A percentile compares a stretch with the other conserved stretches of the same genome.
These are phyloP conservation scores for Ochropleura plecta DNA, from an alignment of 2,888 invertebrate species.

Conservation along the genomic window DNA sequence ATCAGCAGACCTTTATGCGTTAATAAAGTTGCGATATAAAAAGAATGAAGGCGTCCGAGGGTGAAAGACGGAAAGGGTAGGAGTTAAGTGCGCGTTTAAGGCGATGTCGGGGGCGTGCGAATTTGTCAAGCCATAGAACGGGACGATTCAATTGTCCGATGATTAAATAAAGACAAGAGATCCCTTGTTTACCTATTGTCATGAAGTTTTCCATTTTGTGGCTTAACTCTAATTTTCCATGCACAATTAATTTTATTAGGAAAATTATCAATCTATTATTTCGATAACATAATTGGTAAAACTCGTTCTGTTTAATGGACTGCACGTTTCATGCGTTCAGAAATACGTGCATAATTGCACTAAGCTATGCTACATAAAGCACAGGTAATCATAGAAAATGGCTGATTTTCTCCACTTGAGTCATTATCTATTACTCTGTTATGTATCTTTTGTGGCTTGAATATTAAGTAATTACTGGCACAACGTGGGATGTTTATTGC, in stretches of 20 bases:
- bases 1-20: slow-evolving; percentile 90
- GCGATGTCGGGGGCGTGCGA: slow-evolving; percentile 89
- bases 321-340: slow-evolving; percentile 46
- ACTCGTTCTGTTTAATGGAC: slow-evolving; percentile 40
- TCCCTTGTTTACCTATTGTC: slow-evolving; percentile 72
- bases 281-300: slow-evolving; percentile 29
- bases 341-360: slow-evolving; percentile 53
- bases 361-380: slow-evolving; percentile 57
- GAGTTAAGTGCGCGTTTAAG: slow-evolving; percentile 90
- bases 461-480: slow-evolving; percentile 13
- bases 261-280: slow-evolving; percentile 49
- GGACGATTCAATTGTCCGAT: slow-evolving; percentile 86
- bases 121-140: slow-evolving; percentile 87
- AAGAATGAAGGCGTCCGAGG: slow-evolving; percentile 90
- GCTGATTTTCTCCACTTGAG: slow-evolving; percentile 50
- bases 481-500: background rate
- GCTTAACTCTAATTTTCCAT: slow-evolving; percentile 42
- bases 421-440: slow-evolving; percentile 43
- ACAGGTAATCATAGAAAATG: slow-evolving; percentile 59
- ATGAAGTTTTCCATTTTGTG: slow-evolving; percentile 71
- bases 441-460: slow-evolving; percentile 29
- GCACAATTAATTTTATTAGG: slow-evolving; percentile 54
- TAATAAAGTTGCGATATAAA: slow-evolving; percentile 91
- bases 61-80: slow-evolving; percentile 88
- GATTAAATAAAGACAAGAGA: slow-evolving; percentile 88